Conservation (phyloP, 2,888 invertebrate genomes). For the Trilocha varians region DNA sequence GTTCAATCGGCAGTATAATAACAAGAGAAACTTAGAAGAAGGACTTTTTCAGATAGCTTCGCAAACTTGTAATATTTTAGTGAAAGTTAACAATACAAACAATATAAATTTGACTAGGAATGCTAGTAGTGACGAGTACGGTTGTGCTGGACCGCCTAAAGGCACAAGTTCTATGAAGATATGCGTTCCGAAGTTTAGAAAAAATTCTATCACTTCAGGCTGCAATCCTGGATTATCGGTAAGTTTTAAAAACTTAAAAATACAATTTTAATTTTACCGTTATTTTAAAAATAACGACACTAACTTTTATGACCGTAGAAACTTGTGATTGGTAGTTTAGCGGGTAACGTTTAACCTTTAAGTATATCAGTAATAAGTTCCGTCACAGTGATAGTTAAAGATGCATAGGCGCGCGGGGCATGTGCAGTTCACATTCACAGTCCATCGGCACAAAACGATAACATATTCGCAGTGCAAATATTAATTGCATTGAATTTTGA, state of each 20-base stretch:
- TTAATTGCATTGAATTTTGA: constrained; percentile 1
- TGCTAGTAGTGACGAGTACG: constrained; percentile 74
- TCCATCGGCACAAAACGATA: constrained; percentile 33
- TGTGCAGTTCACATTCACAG: constrained; percentile 31
- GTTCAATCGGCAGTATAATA: constrained; percentile 62
- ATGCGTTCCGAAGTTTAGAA: constrained; percentile 71
- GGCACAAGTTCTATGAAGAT: constrained; percentile 68
- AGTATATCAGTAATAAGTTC: not conserved
- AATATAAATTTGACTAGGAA: constrained; percentile 79
- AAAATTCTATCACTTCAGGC: constrained; percentile 63
- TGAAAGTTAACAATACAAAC: constrained; percentile 84
- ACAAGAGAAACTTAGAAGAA: constrained; percentile 79
- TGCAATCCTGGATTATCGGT: constrained; percentile 77
- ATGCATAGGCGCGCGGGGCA: constrained; percentile 36
- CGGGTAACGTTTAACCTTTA: not conserved
- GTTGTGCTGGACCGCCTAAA: constrained; percentile 57
- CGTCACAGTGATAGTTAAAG: constrained; percentile 33
- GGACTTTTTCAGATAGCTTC: constrained; percentile 85
- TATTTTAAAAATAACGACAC: not conserved
- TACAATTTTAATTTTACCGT: no score
- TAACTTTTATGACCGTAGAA: not conserved
- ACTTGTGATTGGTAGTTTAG: not conserved
- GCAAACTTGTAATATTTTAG: constrained; percentile 83
- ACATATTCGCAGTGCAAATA: constrained; percentile 16
- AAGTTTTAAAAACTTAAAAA: constrained; percentile 29